A percentile compares a stretch with the other conserved stretches of the same genome.
These are phyloP conservation scores for Hylaeus volcanicus DNA, from an alignment of 1,140 invertebrate species.

Conservation along the genomic window DNA sequence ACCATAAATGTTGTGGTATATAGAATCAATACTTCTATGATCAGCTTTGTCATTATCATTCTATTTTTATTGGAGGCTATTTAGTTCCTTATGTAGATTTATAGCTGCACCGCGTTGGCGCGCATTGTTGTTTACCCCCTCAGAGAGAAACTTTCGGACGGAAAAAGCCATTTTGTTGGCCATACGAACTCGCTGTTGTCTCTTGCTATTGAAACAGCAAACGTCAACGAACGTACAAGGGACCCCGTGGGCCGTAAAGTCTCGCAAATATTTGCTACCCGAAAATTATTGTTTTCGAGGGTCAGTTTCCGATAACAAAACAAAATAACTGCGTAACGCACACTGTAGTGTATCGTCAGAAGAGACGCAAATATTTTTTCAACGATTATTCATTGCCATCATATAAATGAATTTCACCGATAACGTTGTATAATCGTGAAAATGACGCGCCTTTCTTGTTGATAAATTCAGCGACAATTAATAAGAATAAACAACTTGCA, in stretches of 20 bases:
- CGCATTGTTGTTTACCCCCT: background rate
- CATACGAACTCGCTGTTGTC: background rate
- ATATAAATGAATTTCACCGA: background rate
- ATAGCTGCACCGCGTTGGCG: background rate
- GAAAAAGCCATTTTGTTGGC: slow-evolving; percentile 1
- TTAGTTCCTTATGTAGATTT: background rate
- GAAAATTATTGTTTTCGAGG: slow-evolving; percentile 43
- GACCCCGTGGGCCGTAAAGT: background rate
- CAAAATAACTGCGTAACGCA: background rate
- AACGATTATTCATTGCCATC: background rate
- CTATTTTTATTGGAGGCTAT: too few relatives aligned
- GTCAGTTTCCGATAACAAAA: slow-evolving; percentile 20
- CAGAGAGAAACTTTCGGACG: background rate
- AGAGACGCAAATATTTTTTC: background rate
- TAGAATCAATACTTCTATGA: too few relatives aligned
- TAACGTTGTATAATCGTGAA: background rate
- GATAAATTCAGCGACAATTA: background rate
- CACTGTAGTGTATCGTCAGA: background rate
- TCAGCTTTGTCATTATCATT: too few relatives aligned
- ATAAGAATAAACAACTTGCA: background rate
- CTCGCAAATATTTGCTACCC: slow-evolving; percentile 50
- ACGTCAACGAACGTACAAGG: background rate
- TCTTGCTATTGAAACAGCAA: background rate
- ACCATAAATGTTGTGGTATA: too few relatives aligned
- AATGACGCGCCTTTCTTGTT: background rate